A percentile compares a stretch with the other conserved stretches of the same genome.
Conservation (phyloP, 2,797 vertebrate genomes). For the Merluccius polli region DNA sequence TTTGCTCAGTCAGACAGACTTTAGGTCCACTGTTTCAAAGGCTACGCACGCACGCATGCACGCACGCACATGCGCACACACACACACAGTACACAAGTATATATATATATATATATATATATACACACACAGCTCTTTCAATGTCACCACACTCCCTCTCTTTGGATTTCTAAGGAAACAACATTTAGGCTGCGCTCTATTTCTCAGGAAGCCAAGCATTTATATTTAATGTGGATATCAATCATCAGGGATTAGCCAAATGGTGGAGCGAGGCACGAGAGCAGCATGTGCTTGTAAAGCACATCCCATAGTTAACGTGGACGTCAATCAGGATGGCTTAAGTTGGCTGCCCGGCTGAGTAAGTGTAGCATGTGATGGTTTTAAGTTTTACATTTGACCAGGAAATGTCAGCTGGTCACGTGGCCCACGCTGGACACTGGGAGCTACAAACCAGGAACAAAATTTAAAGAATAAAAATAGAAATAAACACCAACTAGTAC, state of each 20-base stretch:
- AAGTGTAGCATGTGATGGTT: slow-evolving; percentile 48
- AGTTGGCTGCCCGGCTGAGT: slow-evolving; percentile 21
- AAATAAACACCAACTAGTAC: background rate
- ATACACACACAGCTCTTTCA: background rate
- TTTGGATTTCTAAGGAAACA: background rate
- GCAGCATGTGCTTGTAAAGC: slow-evolving; percentile 45
- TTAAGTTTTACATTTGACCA: slow-evolving; percentile 23
- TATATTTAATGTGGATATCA: slow-evolving; percentile 31
- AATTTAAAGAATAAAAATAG: background rate
- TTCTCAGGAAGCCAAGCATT: slow-evolving; percentile 9
- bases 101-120: background rate
- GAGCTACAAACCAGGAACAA: slow-evolving; percentile 10
- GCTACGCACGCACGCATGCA: too few relatives aligned
- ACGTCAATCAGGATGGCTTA: slow-evolving; percentile 51
- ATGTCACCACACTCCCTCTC: background rate
- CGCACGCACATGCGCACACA: too few relatives aligned
- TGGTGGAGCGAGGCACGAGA: slow-evolving; percentile 19
- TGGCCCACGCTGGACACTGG: slow-evolving; percentile 28
- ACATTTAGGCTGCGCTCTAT: background rate
- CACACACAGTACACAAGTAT: background rate
- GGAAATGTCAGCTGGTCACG: slow-evolving; percentile 35
- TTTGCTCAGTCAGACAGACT: slow-evolving; percentile 26
- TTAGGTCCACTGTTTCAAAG: too few relatives aligned
- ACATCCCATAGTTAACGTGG: slow-evolving; percentile 45
- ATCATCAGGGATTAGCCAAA: slow-evolving; percentile 37